Base-by-base conservation (phyloP, 2,888 invertebrate genomes). In the Caenorhabditis doughertyi region DNA sequence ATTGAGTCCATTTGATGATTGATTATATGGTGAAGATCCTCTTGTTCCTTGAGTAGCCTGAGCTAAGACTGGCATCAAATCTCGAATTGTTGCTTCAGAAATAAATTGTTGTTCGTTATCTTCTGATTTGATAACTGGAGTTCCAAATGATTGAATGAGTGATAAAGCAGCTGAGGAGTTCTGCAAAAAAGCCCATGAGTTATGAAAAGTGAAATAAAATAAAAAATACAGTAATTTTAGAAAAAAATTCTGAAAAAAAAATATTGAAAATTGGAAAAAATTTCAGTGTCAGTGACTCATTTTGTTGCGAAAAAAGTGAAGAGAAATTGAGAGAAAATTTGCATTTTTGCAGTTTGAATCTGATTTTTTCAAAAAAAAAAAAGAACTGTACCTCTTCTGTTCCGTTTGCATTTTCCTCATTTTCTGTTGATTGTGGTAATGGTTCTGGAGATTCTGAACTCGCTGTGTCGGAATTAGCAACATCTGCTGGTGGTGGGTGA, bases 401-500 rank as follows among this genome's bases (percentile, higher is more conserved):
- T 72, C 60, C 72, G 21, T 70, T 39, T 18, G 35, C 4, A 53
- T 32, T 23, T 2, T 74, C 73, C 3, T 73, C 80, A 11, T 68
- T 21, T 39, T 68, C 81, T 18, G 8, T 5, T 9, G 39, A 23
- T 8, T 47, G 74, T 13, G 58, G 67, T 13, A 18, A 21, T 47
- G 82, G 82, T 47, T 82, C 82, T 18, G 82, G 82, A 8, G 82
- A 82, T 68, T 82, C 82, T 13, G 82, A 82, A 60, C 82, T 82
- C 7, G 82, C 82, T 8, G 82, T 82, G 62, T 82, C 82, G 13
- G 82, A 82, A 35, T 82, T 58, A 13, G 79, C 79, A 29, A 71
- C 58, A n/a, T 71, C 79, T 3, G 71, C 42, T n/a, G 64, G 64
- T 23, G 64, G 64, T 21, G 47, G 58, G 23, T 67, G 58, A 21